Conservation (phyloP, 2,797 vertebrate genomes). For the Cheirogaleus major region DNA sequence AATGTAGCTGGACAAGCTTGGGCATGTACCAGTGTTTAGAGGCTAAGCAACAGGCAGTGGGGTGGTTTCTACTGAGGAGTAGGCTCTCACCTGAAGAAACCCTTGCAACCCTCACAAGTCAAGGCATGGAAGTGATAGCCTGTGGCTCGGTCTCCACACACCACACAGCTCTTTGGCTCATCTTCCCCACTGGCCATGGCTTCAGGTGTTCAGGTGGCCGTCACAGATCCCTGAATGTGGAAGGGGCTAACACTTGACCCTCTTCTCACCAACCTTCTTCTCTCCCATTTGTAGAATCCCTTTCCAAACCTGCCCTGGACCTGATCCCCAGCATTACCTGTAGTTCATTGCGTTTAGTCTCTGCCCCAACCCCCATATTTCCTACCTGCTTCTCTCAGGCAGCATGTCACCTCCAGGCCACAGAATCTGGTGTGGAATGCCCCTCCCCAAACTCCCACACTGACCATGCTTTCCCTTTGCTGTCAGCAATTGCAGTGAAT, state of each 20-base stretch:
- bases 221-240: background rate
- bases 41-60: background rate
- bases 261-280: background rate
- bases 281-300: background rate
- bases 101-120: slow-evolving; percentile 83
- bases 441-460: background rate
- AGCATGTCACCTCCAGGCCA: background rate
- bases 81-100: slow-evolving; percentile 82
- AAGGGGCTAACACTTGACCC: background rate
- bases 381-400: slow-evolving; percentile 14
- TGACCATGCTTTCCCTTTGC: background rate
- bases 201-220: background rate
- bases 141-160: slow-evolving; percentile 81
- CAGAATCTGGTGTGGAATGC: background rate
- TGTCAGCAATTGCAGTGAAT: background rate
- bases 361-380: background rate
- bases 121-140: slow-evolving; percentile 85
- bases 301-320: background rate
- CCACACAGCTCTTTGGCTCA: slow-evolving; percentile 75
- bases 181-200: background rate
- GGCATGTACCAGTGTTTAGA: background rate
- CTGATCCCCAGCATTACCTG: background rate
- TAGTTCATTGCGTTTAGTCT: background rate
- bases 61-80: background rate
- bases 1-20: background rate